phyloP scores from a whole-genome alignment of 37 sponge, comb jelly and placozoan genomes.

The Halisarca cf. caerulea region DNA sequence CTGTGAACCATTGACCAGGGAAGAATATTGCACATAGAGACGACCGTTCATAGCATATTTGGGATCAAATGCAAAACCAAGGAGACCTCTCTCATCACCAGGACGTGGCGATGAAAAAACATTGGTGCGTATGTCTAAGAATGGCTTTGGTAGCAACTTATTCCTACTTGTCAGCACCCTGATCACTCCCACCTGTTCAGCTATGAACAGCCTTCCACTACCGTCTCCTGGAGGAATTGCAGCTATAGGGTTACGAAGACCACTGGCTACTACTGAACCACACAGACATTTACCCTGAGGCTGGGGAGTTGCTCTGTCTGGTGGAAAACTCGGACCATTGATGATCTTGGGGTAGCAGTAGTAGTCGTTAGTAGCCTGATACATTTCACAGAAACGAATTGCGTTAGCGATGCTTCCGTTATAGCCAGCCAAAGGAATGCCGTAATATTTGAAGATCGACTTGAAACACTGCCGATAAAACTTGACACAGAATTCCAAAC shows the following conservation, averaged over 20 bases:
- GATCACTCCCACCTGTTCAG: conserved; percentile 70
- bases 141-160: conserved; percentile 52
- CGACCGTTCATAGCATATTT: conserved; percentile 47
- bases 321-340: conserved; percentile 41
- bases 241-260: conserved; percentile 62
- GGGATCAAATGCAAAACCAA: conserved; percentile 82
- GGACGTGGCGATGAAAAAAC: conserved; percentile 23
- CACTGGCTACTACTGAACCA: conserved; percentile 46
- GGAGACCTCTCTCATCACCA: conserved; percentile 79
- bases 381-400: conserved; percentile 42
- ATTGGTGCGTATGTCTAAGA: conserved; percentile 50
- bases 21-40: conserved; percentile 65
- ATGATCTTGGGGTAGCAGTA: conserved; percentile 78
- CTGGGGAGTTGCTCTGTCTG: background rate
- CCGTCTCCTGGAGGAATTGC: conserved; percentile 57
- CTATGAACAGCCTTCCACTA: conserved; percentile 65
- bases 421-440: conserved; percentile 10
- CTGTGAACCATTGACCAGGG: conserved; percentile 14
- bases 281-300: conserved; percentile 59
- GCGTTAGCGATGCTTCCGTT: conserved; percentile 2
- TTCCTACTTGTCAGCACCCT: conserved; percentile 38
- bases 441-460: conserved; percentile 37
- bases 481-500: conserved; percentile 49
- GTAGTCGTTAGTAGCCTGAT: conserved; percentile 21
- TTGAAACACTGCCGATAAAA: conserved; percentile 52